Evolutionary conservation across 37 sponge, comb jelly and placozoan genomes (phyloP).

Genomic region (Ephydatia muelleri): DNA sequence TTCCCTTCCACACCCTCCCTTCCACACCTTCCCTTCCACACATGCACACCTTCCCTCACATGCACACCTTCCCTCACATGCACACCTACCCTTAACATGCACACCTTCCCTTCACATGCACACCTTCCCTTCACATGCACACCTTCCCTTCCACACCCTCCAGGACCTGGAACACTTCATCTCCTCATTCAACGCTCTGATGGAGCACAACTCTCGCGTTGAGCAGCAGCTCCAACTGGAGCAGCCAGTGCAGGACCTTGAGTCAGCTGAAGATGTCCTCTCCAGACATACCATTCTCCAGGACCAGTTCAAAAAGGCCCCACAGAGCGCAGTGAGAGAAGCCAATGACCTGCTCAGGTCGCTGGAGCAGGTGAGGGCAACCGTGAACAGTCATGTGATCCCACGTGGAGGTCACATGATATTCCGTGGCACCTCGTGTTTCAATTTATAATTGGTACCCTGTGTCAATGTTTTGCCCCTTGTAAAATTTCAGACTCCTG

Average conservation of each 20-base stretch:
- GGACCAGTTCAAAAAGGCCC: slow-evolving; percentile 69
- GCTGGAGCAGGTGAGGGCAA: slow-evolving; percentile 54
- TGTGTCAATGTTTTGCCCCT: no score
- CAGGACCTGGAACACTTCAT: slow-evolving; percentile 83
- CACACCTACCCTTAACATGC: neutral
- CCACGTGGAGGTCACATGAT: neutral
- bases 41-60: no score
- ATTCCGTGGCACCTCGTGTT: no score
- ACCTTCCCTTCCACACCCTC: neutral
- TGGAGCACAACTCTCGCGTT: slow-evolving; percentile 69
- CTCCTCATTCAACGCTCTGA: slow-evolving; percentile 54
- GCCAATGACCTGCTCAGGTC: slow-evolving; percentile 65
- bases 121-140: slow-evolving; percentile 1
- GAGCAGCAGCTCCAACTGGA: slow-evolving; percentile 71
- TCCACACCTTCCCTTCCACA: neutral
- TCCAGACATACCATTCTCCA: slow-evolving; percentile 50
- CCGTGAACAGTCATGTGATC: neutral
- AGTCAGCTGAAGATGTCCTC: slow-evolving; percentile 51
- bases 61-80: no score
- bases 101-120: neutral
- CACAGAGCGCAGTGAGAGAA: slow-evolving; percentile 62
- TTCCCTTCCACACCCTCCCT: neutral
- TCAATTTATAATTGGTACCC: no score
- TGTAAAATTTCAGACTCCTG: no score
- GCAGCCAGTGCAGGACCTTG: slow-evolving; percentile 27